A percentile compares a stretch with the other conserved stretches of the same genome.
phyloP scores from a whole-genome alignment of 2,888 invertebrate species.

The Synergus gifuensis region DNA sequence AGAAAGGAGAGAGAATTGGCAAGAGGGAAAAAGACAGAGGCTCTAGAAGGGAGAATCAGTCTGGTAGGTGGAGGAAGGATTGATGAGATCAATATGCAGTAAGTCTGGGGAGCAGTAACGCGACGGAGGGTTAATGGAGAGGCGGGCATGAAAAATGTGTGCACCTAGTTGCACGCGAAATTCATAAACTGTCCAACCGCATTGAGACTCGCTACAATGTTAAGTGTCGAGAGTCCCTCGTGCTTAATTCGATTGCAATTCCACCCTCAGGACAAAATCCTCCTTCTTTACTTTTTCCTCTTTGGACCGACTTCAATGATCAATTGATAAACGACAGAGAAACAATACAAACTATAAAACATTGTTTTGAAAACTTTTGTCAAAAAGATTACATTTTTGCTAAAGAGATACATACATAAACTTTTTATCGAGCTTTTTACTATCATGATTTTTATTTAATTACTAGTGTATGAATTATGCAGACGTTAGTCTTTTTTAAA shows the following conservation, averaged over 20 bases:
- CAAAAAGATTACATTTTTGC: too few species aligned
- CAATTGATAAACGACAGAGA: neutral
- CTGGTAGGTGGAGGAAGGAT: constrained; percentile 67
- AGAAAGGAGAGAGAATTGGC: neutral
- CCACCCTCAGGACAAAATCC: neutral
- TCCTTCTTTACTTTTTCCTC: neutral
- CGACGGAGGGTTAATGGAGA: constrained; percentile 72
- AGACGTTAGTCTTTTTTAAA: too few species aligned
- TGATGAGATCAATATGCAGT: constrained; percentile 77
- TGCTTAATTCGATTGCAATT: neutral
- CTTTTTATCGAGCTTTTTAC: too few species aligned
- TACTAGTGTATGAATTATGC: too few species aligned
- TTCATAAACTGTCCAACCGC: constrained; percentile 49
- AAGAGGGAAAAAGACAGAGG: constrained; percentile 1
- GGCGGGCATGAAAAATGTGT: constrained; percentile 59
- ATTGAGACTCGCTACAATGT: constrained; percentile 30
- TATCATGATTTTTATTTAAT: too few species aligned
- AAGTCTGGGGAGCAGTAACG: constrained; percentile 71
- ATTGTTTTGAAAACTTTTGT: too few species aligned
- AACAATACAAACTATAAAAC: too few species aligned
- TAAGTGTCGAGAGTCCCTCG: neutral
- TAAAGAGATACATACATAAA: too few species aligned
- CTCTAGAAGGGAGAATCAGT: constrained; percentile 45
- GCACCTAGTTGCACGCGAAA: constrained; percentile 58
- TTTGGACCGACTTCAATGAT: neutral